phyloP scores from a whole-genome alignment of 2,113 vertebrate species.

The Campylorhamphus procurvoides region DNA sequence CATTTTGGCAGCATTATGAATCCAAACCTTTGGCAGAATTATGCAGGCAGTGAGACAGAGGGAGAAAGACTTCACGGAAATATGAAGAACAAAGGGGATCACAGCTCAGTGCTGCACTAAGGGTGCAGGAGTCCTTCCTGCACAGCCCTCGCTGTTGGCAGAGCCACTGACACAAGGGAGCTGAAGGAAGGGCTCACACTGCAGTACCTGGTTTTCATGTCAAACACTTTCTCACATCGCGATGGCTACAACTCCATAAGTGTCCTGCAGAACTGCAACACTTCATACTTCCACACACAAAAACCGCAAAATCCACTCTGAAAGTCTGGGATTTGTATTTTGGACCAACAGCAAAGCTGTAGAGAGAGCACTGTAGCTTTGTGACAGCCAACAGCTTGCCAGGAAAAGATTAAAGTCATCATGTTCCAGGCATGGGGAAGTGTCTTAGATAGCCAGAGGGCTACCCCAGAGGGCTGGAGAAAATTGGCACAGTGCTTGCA shows the following conservation, averaged over 20 bases:
- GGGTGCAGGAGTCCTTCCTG: not conserved
- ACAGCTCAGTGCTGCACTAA: not conserved
- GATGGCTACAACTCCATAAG: not conserved
- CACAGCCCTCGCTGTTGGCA: not conserved
- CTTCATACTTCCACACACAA: not conserved
- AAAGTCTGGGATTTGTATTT: not conserved
- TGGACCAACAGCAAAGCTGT: not conserved
- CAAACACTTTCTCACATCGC: not conserved
- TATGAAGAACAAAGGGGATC: not conserved
- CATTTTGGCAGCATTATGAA: not conserved
- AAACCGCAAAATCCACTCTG: not conserved
- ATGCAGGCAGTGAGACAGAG: not conserved
- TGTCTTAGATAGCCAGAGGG: not conserved
- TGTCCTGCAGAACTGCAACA: not conserved
- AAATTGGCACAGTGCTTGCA: not conserved
- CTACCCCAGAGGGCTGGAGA: not conserved
- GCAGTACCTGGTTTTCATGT: not conserved
- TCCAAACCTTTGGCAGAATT: not conserved
- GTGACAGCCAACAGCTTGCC: rapidly evolving
- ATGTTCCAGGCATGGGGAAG: not conserved
- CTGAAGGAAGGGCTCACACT: not conserved
- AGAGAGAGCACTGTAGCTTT: rapidly evolving
- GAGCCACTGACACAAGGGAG: not conserved
- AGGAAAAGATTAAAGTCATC: not conserved
- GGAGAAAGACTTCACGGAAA: not conserved